These are phyloP conservation scores for Ceratina australensis DNA, from an alignment of 1,140 invertebrate species.

Conservation along the genomic window DNA sequence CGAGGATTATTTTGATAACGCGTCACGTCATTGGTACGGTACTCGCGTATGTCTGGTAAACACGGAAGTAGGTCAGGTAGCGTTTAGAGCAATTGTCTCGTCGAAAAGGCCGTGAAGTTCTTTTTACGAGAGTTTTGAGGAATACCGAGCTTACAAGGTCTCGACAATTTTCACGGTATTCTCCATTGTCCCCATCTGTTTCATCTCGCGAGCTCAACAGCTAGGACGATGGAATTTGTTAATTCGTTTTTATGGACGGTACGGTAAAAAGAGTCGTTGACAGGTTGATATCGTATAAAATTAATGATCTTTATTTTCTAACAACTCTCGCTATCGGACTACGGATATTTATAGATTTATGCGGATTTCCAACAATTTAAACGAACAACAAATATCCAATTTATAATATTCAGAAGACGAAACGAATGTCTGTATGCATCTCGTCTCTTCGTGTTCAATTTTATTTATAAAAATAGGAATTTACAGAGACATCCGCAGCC, in stretches of 20 bases:
- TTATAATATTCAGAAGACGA: too few species aligned
- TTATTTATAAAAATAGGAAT: too few species aligned
- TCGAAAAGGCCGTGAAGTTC: neutral
- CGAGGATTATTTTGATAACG: neutral
- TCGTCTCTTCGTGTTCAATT: too few species aligned
- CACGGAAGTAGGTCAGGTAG: conserved; percentile 15
- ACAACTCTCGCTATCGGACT: neutral
- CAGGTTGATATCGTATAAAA: conserved; percentile 29
- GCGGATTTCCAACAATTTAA: too few species aligned
- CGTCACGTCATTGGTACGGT: too few species aligned
- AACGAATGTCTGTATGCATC: too few species aligned
- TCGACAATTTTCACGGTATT: neutral
- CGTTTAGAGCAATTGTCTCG: neutral
- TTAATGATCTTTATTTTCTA: conserved; percentile 38
- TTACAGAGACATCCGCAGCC: too few species aligned
- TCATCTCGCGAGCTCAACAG: neutral
- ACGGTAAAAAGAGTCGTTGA: neutral
- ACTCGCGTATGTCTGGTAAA: neutral
- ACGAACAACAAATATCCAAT: too few species aligned
- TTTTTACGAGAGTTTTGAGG: conserved; percentile 1
- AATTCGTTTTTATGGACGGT: neutral
- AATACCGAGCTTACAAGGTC: neutral
- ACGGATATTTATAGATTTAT: too few species aligned
- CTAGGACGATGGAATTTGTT: neutral
- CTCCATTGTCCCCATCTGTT: neutral